These are phyloP conservation scores for Zaprionus kolodkinae DNA, from an alignment of 1,140 invertebrate genomes.

Conservation along the genomic window DNA sequence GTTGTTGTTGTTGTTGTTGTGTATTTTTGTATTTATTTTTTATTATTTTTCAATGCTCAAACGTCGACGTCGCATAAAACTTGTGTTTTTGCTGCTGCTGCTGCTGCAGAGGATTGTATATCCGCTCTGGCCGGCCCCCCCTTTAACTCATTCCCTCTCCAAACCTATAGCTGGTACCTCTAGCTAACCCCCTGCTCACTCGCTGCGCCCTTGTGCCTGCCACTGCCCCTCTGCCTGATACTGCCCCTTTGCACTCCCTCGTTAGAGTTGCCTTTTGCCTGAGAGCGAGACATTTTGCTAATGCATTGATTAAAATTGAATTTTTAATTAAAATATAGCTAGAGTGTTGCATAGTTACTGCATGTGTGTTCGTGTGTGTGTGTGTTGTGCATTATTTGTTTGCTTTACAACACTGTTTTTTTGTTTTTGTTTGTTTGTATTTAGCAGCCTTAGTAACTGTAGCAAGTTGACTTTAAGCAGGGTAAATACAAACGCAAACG, in stretches of 20 bases:
- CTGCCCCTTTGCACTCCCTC: too few relatives aligned
- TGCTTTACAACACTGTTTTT: conserved; percentile 17
- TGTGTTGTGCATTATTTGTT: conserved; percentile 39
- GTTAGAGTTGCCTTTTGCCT: conserved; percentile 12
- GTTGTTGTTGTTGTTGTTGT: conserved; percentile 48
- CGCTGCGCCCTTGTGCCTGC: too few relatives aligned
- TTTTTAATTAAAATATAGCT: conserved; percentile 83
- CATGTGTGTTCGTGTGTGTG: conserved; percentile 9
- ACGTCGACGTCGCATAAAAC: conserved; percentile 81
- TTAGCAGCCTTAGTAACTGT: conserved; percentile 19
- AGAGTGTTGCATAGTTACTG: conserved; percentile 1
- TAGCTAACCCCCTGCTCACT: conserved; percentile 22
- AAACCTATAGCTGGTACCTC: background rate
- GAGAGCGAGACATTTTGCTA: conserved; percentile 82
- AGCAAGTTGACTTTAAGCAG: conserved; percentile 18
- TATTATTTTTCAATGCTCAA: conserved; percentile 81
- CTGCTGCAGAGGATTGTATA: conserved; percentile 46
- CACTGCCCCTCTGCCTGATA: too few relatives aligned
- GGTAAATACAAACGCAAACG: conserved; percentile 8
- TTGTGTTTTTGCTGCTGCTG: conserved; percentile 77
- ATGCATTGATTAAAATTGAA: conserved; percentile 84
- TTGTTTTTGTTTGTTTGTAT: conserved; percentile 6
- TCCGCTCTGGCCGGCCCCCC: background rate
- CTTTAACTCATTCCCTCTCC: background rate
- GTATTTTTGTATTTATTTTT: conserved; percentile 45